Evolutionary conservation across 1,140 invertebrate species (phyloP), one percentile per base, ranked within the genome.

Genomic region (Hyposmocoma kahamanoa): DNA sequence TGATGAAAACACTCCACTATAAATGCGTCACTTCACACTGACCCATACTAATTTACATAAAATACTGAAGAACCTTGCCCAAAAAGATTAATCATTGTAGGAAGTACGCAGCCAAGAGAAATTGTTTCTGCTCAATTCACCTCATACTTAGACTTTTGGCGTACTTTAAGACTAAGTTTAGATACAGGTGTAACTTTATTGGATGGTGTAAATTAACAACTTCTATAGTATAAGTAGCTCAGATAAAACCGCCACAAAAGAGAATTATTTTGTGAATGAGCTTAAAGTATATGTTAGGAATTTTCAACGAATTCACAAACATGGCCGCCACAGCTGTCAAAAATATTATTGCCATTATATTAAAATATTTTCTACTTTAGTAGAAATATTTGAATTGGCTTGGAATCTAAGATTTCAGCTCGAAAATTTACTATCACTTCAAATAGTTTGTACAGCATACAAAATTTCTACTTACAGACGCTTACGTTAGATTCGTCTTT

Each of bases 21-120:
- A 56, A 45, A 75, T 72, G 75, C 65, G 70, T 79, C 73, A 81
- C 63, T 57, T 44, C 44, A 61, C 58, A 62, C 59, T 51, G 54
- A 72, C 63, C 64, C 79, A 79, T 80, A 48, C 63, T 80, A 72
- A 80, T 82, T 82, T 79, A 74, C 71, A 74, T 78, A 78, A 75
- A 82, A 75, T 63, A 74, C 62, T 69, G 50, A 71, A 73, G 71
- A 80, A 74, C 75, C 75, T 81, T 81, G 76, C 70, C 62, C 67
- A 60, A 72, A 78, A 76, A 82, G 63, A 78, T 81, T 83, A 78
- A 79, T 81, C 76, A 83, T 75, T 69, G 56, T 74, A 80, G 68
- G 76, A 79, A 83, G 69, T 74, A 83, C 79, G 77, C 77, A 75
- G 67, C 67, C 77, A 82, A 67, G 59, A 68, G 68, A 77, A 70